Percentiles rank a stretch among this genome's conserved stretches.
Evolutionary conservation across 2,888 invertebrate genomes (phyloP).

Genomic region (Meghimatium bilineatum): DNA sequence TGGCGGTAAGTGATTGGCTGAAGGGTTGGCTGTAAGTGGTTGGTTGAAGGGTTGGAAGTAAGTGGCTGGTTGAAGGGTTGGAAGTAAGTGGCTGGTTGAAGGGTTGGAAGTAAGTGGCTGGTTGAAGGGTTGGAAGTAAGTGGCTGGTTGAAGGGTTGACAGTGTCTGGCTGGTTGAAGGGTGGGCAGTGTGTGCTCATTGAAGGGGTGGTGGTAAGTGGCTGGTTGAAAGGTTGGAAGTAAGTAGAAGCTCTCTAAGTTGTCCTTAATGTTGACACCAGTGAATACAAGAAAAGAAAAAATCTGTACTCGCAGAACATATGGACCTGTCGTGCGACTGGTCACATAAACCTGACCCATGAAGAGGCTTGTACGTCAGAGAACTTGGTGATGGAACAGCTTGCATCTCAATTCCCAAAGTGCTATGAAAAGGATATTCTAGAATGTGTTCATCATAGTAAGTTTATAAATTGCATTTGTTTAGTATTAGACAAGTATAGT

Average conservation of each 20-base stretch:
- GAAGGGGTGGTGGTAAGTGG: no score
- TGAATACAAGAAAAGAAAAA: slow-evolving; percentile 75
- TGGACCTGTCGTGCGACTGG: slow-evolving; percentile 78
- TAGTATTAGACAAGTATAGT: not conserved
- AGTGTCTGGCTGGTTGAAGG: no score
- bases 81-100: no score
- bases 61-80: no score
- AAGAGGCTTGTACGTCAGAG: slow-evolving; percentile 77
- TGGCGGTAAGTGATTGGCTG: no score
- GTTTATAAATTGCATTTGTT: slow-evolving; percentile 51
- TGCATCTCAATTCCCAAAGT: slow-evolving; percentile 70
- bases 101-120: no score
- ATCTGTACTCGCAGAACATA: slow-evolving; percentile 74
- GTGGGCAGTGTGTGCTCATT: no score
- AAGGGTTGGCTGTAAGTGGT: no score
- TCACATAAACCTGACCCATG: slow-evolving; percentile 75
- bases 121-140: no score
- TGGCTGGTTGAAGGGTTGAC: no score
- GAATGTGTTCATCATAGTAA: slow-evolving; percentile 77
- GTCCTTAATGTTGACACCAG: slow-evolving; percentile 57
- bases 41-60: no score
- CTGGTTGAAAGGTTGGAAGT: not conserved
- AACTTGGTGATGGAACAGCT: slow-evolving; percentile 71
- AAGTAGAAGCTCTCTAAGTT: not conserved
- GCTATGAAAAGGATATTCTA: slow-evolving; percentile 75